A percentile compares a stretch with the other conserved stretches of the same genome.
These are phyloP conservation scores for Propithecus deckenii DNA, from an alignment of 2,797 vertebrate genomes.

Conservation along the genomic window DNA sequence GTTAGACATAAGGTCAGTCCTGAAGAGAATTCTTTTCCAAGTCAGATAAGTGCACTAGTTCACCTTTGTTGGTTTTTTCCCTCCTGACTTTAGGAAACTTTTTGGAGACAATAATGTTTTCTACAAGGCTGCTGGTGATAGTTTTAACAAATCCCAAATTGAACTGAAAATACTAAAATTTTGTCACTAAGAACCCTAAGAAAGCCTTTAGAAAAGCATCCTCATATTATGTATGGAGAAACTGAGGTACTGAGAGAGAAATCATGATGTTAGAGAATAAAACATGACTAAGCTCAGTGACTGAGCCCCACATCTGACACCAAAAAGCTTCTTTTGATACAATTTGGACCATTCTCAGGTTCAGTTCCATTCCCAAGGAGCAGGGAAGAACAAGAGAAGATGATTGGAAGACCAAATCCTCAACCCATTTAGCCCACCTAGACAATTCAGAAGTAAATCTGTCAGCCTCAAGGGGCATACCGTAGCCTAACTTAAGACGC, in stretches of 20 bases:
- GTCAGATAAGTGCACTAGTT: neutral
- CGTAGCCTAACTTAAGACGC: neutral
- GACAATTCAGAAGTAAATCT: neutral
- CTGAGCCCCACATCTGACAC: neutral
- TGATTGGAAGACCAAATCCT: neutral
- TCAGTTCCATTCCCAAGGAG: neutral
- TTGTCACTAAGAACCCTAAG: neutral
- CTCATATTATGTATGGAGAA: neutral
- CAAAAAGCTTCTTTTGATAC: neutral
- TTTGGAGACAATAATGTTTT: neutral
- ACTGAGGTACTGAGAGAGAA: neutral
- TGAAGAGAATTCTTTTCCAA: neutral
- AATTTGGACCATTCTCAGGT: neutral
- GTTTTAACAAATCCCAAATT: neutral
- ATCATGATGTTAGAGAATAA: neutral
- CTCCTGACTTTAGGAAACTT: neutral
- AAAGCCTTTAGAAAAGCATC: neutral
- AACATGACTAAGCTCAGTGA: neutral
- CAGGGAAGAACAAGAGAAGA: neutral
- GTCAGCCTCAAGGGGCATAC: neutral
- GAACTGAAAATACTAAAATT: neutral
- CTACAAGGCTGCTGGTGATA: neutral
- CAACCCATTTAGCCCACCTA: neutral
- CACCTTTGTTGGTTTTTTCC: neutral
- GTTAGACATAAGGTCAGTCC: neutral